A percentile compares a stretch with the other conserved stretches of the same genome.
Evolutionary conservation across 2,888 invertebrate genomes (phyloP).

Genomic region (Ectropis crepuscularia): DNA sequence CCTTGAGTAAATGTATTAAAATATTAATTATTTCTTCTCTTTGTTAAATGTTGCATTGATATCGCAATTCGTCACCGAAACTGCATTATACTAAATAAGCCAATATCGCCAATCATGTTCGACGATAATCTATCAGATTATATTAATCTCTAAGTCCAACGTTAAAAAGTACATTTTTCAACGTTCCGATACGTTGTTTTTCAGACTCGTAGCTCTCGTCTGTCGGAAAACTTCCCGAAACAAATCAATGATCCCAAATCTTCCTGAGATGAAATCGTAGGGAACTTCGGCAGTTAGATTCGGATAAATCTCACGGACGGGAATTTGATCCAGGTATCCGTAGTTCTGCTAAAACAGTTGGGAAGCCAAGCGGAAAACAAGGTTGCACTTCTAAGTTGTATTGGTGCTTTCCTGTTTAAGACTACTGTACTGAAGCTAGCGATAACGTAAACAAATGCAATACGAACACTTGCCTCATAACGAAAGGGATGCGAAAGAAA

Average conservation of each 20-base stretch:
- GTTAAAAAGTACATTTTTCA: too few species aligned
- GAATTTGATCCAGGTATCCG: constrained; percentile 17
- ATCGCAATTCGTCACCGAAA: too few species aligned
- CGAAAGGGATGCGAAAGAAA: too few species aligned
- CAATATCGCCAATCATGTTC: too few species aligned
- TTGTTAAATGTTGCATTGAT: too few species aligned
- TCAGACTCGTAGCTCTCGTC: neutral
- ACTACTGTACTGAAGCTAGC: constrained; percentile 22
- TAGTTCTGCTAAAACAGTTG: constrained; percentile 17
- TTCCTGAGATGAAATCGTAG: constrained; percentile 12
- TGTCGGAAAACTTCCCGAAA: constrained; percentile 2
- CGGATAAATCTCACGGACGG: constrained; percentile 23
- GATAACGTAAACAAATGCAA: constrained; percentile 28
- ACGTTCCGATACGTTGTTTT: too few species aligned
- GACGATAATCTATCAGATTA: too few species aligned
- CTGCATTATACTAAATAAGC: too few species aligned
- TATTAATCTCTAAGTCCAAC: too few species aligned
- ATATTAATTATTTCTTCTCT: too few species aligned
- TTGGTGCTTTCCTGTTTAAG: constrained; percentile 7
- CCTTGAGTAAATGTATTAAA: too few species aligned
- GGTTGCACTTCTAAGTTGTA: constrained; percentile 43
- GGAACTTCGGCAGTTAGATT: constrained; percentile 16
- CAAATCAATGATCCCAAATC: constrained; percentile 3
- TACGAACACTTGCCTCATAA: too few species aligned
- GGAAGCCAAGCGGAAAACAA: constrained; percentile 51